A percentile compares a stretch with the other conserved stretches of the same genome.
phyloP scores from a whole-genome alignment of 2,888 invertebrate genomes.

The Oxyteleia sp. region DNA sequence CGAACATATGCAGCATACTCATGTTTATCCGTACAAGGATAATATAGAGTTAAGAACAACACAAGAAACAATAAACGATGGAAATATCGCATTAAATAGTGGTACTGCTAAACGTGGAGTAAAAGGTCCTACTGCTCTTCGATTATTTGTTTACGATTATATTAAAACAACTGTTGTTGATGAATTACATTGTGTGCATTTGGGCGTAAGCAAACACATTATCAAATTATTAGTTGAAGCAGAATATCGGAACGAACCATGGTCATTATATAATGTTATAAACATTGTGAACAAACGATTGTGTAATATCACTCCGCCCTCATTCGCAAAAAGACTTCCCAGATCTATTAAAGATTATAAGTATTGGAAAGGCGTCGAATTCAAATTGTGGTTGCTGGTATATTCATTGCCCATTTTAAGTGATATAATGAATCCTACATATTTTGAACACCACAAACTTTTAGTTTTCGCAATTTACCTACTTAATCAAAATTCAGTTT shows the following conservation, averaged over 20 bases:
- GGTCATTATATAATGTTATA: constrained; percentile 1
- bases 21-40: not conserved
- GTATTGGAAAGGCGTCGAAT: constrained; percentile 11
- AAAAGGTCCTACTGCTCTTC: constrained; percentile 63
- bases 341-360: not conserved
- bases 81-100: not conserved
- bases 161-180: constrained; percentile 63
- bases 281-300: not conserved
- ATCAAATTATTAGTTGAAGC: constrained; percentile 55
- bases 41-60: constrained; percentile 5
- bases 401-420: constrained; percentile 14
- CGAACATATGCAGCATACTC: not conserved
- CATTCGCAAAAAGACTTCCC: constrained; percentile 22
- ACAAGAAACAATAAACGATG: not conserved
- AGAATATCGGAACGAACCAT: not conserved
- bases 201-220: constrained; percentile 59
- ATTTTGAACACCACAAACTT: constrained; percentile 23
- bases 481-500: constrained; percentile 18
- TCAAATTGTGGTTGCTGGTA: constrained; percentile 16
- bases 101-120: constrained; percentile 18
- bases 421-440: not conserved
- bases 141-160: constrained; percentile 49
- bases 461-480: constrained; percentile 8
- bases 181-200: constrained; percentile 70
- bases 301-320: not conserved